Evolutionary conservation across 2,113 vertebrate species (phyloP), one percentile per base, ranked within the genome.

Genomic region (Alces alces): DNA sequence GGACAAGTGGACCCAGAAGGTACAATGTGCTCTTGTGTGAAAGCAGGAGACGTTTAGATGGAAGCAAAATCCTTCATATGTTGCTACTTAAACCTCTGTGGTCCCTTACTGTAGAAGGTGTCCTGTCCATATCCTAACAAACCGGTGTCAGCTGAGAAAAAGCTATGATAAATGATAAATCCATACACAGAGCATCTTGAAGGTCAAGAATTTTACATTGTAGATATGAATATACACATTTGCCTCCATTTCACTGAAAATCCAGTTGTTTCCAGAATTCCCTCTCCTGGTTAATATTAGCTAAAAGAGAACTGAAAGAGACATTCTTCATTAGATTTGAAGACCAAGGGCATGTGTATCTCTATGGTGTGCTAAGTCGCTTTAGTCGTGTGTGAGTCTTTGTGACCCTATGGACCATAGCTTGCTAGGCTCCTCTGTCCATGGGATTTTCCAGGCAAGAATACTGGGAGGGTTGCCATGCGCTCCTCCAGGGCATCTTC

Each of bases 331-430:
- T 76, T 36, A 70, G 19, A 58, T 79, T 36, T 57, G 14, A 61
- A 64, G 21, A 25, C 0, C 1, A n/a, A 11, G 3, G 8, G 2
- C 15, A 13, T 50, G 9, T 10, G 8, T 33, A 27, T 14, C 14
- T 89, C 33, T 52, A 8, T 73, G 33, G n/a, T 73, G 10, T 23
- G n/a, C 66, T 23, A 39, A 39, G n/a, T 39, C 1, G 0, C 19
- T 73, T 73, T 39, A 73, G n/a, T 39, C n/a, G 3, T 39, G 66
- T 23, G n/a, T 73, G n/a, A 39, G 66, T 73, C n/a, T 73, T 73
- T 73, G 66, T 0, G 0, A 73, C 66, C n/a, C 66, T 12, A 23
- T 19, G 19, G 66, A 70, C 66, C n/a, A 39, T 39, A 73, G 66
- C n/a, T 36, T 73, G n/a, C 66, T 21, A 73, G n/a, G n/a, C 66